These are phyloP conservation scores for Ceraclea dissimilis DNA, from an alignment of 2,888 invertebrate species.

Conservation along the genomic window DNA sequence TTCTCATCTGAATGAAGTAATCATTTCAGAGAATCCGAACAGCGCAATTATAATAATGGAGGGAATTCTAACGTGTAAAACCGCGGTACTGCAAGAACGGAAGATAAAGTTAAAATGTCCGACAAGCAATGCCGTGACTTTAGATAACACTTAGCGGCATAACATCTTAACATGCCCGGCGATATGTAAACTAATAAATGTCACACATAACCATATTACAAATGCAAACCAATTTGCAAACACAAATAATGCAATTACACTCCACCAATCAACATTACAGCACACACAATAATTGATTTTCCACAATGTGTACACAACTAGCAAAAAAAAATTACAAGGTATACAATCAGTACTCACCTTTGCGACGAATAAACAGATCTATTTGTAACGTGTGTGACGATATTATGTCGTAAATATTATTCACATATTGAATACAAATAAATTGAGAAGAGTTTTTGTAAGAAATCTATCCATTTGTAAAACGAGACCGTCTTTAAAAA, in stretches of 20 bases:
- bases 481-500: slow-evolving; percentile 8
- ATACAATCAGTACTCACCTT: neutral
- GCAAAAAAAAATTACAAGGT: neutral
- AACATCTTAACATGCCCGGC: slow-evolving; percentile 17
- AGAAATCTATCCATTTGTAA: neutral
- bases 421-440: neutral
- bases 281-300: neutral
- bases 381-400: slow-evolving; percentile 1
- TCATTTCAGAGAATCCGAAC: too few relatives aligned
- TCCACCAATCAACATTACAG: neutral
- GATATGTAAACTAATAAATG: slow-evolving; percentile 15
- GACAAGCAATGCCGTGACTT: slow-evolving; percentile 17
- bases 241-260: neutral
- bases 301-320: neutral
- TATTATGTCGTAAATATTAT: slow-evolving; percentile 1
- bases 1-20: too few relatives aligned
- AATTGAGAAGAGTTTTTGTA: neutral
- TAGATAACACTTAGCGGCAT: slow-evolving; percentile 20
- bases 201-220: slow-evolving; percentile 7
- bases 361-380: slow-evolving; percentile 4
- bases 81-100: neutral
- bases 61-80: too few relatives aligned
- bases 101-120: neutral
- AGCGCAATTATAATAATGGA: too few relatives aligned
- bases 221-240: neutral